Base-by-base conservation (phyloP, 2,888 invertebrate species). In the Allophyes oxyacanthae region DNA sequence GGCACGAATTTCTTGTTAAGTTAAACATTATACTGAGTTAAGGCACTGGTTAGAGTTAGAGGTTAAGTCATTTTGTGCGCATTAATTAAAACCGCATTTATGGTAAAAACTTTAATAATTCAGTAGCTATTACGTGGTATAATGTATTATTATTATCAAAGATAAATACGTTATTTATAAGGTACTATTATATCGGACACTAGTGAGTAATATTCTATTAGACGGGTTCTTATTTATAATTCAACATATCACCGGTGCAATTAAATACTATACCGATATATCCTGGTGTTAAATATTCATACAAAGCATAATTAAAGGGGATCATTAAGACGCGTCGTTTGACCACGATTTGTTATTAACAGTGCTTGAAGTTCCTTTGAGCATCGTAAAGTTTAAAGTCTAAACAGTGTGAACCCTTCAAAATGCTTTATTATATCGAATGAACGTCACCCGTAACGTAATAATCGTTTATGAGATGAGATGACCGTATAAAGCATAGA, bases 151-250 rank as follows among this genome's bases (percentile, higher is more conserved):
- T 58, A n/a, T 59, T 50, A 64, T 57, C 34, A 33, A 64, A 53
- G 51, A 33, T 54, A 60, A 70, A 74, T 65, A 64, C 52, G 55
- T 71, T 68, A 81, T 81, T 78, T 72, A 81, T 77, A 77, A 65
- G 63, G 64, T 64, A 65, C 62, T 67, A 63, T 72, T 74, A 63
- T 69, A 70, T 74, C 56, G 55, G 55, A 56, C 59, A 51, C 44
- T 43, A 58, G 55, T 65, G 67, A 69, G 62, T 77, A 77, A 79
- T 73, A 67, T 72, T 46, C 72, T 71, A 81, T 80, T 73, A 77
- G 59, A 73, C 58, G 44, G 57, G 54, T 68, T 57, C 72, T 74
- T 76, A 79, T 83, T 80, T 70, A 78, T 78, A 76, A 79, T 82
- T 78, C 72, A 79, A 78, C 76, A 68, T 65, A 74, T 74, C 74